Conservation (phyloP, 2,797 vertebrate species). For the Neoniphon sammara region DNA sequence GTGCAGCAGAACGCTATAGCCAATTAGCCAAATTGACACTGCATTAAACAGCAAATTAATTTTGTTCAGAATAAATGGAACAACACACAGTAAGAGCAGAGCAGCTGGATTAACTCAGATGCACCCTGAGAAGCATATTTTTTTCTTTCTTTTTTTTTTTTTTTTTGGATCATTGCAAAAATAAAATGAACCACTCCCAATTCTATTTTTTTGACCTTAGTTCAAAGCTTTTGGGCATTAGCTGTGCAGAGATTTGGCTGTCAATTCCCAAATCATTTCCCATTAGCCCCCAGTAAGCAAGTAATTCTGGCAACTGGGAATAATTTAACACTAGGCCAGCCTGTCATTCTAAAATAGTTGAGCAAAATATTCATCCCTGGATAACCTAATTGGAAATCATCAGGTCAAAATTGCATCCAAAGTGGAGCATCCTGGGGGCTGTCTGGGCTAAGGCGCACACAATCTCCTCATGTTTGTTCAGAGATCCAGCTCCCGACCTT, state of each 20-base stretch:
- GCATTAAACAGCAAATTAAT: slow-evolving; percentile 47
- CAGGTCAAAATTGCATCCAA: slow-evolving; percentile 56
- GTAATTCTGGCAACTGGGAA: slow-evolving; percentile 47
- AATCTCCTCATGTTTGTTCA: slow-evolving; percentile 3
- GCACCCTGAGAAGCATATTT: slow-evolving; percentile 28
- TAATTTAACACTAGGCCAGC: slow-evolving; percentile 31
- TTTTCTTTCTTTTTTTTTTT: slow-evolving; percentile 29
- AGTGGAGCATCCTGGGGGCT: neutral
- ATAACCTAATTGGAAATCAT: slow-evolving; percentile 68
- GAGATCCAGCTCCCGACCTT: neutral
- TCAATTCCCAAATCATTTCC: slow-evolving; percentile 44
- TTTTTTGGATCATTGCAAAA: slow-evolving; percentile 16
- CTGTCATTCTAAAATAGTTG: slow-evolving; percentile 46
- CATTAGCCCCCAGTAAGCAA: slow-evolving; percentile 52
- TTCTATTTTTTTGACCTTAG: slow-evolving; percentile 25
- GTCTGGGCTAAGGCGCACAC: slow-evolving; percentile 23
- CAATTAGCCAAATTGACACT: slow-evolving; percentile 50
- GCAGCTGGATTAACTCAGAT: slow-evolving; percentile 51
- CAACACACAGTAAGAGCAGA: slow-evolving; percentile 45
- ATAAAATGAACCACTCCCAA: slow-evolving; percentile 10
- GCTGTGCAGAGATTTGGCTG: slow-evolving; percentile 47
- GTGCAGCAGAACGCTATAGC: slow-evolving; percentile 21
- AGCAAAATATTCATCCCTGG: slow-evolving; percentile 62
- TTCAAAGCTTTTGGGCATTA: slow-evolving; percentile 46
- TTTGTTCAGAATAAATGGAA: slow-evolving; percentile 52